These are phyloP conservation scores for Petrolisthes manimaculis DNA, from an alignment of 2,888 invertebrate species.

Conservation along the genomic window DNA sequence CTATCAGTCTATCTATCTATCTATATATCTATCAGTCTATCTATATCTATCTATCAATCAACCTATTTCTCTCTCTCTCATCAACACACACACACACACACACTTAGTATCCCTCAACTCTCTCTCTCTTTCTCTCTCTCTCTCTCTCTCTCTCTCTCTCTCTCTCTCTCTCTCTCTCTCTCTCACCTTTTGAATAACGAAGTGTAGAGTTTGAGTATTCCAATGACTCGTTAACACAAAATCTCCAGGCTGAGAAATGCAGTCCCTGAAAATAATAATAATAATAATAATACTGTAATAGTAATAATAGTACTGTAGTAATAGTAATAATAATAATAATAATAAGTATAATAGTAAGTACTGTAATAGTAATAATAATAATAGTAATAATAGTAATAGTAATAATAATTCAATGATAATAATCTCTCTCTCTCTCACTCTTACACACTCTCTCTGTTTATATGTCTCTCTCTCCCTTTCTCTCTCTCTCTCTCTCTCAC, in stretches of 20 bases:
- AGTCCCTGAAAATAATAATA: conserved; percentile 76
- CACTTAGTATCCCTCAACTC: no score
- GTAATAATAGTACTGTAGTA: not conserved
- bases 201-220: conserved; percentile 85
- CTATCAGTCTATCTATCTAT: no score
- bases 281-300: not conserved
- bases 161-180: not conserved
- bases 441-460: no score
- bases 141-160: not conserved
- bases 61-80: no score
- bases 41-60: no score
- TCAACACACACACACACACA: no score
- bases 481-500: no score
- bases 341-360: not conserved
- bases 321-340: no score
- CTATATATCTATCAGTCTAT: no score
- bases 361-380: not conserved
- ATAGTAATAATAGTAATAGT: not conserved
- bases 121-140: no score
- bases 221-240: conserved; percentile 92
- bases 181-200: conserved; percentile 89
- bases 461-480: no score
- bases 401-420: not conserved
- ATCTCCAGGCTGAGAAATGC: conserved; percentile 92
- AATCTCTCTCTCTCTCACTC: not conserved